phyloP scores from a whole-genome alignment of 2,888 invertebrate genomes.

The Parnassius orleans region DNA sequence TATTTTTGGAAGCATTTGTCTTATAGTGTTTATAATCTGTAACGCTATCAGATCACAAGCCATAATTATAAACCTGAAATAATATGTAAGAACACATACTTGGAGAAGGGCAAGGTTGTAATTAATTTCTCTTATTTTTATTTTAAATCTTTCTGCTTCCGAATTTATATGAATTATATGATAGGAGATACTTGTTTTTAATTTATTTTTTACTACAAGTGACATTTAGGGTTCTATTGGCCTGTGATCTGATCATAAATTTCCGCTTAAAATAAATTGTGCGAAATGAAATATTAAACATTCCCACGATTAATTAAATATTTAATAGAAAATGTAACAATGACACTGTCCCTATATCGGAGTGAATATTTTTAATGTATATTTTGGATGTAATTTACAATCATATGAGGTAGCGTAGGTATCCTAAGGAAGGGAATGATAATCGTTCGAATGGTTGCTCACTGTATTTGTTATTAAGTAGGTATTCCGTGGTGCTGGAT shows the following conservation, averaged over 20 bases:
- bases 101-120: no score
- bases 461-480: conserved; percentile 65
- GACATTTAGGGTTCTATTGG: not conserved
- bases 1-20: conserved; percentile 24
- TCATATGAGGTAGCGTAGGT: conserved; percentile 43
- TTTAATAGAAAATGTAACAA: conserved; percentile 41
- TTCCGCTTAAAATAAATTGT: conserved; percentile 10
- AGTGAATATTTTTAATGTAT: conserved; percentile 61
- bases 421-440: conserved; percentile 53
- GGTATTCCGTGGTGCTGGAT: conserved; percentile 69
- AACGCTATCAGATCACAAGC: conserved; percentile 22
- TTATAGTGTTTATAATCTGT: conserved; percentile 7
- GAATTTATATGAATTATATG: no score
- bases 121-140: no score
- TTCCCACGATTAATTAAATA: conserved; percentile 51
- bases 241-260: conserved; percentile 30
- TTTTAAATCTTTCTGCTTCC: no score
- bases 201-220: not conserved
- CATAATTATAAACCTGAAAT: conserved; percentile 7
- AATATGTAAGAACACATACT: not conserved
- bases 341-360: conserved; percentile 54
- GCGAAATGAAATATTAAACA: conserved; percentile 31
- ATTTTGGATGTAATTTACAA: conserved; percentile 78
- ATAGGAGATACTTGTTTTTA: no score
- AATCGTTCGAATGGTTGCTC: conserved; percentile 73